Base-by-base conservation (phyloP, 2,797 vertebrate species). In the Sternotherus odoratus region DNA sequence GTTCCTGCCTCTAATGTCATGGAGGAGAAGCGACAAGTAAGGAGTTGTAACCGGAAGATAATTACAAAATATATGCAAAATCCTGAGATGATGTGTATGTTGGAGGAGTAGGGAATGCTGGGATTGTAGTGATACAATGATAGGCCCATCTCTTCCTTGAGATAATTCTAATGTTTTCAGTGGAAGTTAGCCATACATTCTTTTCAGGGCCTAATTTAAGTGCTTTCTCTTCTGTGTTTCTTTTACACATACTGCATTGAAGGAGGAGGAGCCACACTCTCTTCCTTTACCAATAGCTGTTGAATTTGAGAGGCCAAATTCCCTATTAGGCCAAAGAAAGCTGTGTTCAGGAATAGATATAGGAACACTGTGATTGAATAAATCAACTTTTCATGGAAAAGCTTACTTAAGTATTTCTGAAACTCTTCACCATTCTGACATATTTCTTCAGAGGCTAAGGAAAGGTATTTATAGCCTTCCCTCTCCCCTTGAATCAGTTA, bases 11-110 rank as follows among this genome's bases (percentile, higher is more conserved):
- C 39, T 46, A 74, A 28, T 26, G 12, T 43, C 13, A 1, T 26
- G 69, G 69, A 74, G 23, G 24, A 8, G 69, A 74, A 26, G 24
- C 7, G 23, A 28, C 24, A 9, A 26, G 12, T 74, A 39, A 74
- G 19, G 33, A 66, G 9, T 36, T 66, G 66, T 10, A 72, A 39
- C n/a, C 24, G 36, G 23, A 24, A 72, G 36, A 24, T 72, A 23
- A 36, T 39, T 43, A 36, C 33, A 72, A 72, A 72, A 72, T 21
- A 17, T 39, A 39, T 72, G 11, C 17, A 69, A 69, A 39, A n/a
- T 5, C 16, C 66, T 39, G 39, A 72, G 39, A 4, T 0, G 0
- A 0, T 8, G 33, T 0, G 1, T 0, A 1, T 66, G 24, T 0
- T 79, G 12, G n/a, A 13, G 33, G 36, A 16, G 72, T 57, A 50